These are phyloP conservation scores for Malurus leucopterus DNA, from an alignment of 2,797 vertebrate species.

Conservation along the genomic window DNA sequence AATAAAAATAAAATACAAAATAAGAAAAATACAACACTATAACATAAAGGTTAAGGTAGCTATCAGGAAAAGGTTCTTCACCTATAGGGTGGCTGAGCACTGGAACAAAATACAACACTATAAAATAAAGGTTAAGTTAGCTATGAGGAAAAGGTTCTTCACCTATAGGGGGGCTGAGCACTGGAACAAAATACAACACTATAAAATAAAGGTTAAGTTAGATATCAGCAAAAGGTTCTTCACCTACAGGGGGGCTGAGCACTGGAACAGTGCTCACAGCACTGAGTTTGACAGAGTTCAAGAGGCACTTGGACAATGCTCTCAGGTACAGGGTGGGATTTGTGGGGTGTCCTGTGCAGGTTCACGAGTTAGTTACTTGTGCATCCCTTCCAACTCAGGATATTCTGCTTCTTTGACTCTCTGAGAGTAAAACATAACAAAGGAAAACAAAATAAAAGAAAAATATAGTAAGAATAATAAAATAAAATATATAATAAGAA, in stretches of 20 bases:
- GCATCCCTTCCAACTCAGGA: not conserved
- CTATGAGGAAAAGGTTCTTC: too few species aligned
- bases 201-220: not conserved
- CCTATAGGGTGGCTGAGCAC: not conserved
- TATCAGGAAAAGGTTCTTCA: not conserved
- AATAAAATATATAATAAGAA: not conserved
- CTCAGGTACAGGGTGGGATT: not conserved
- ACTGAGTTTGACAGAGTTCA: too few species aligned
- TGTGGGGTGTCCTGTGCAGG: not conserved
- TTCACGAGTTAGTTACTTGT: too few species aligned
- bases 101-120: too few species aligned
- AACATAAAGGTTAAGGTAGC: not conserved
- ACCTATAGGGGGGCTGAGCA: too few species aligned
- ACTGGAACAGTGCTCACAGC: not conserved
- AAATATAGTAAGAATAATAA: too few species aligned
- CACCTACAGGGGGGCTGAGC: not conserved
- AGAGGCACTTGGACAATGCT: accelerated
- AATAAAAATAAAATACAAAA: not conserved
- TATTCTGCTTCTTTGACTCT: not conserved
- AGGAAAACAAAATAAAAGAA: not conserved
- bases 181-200: not conserved
- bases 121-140: too few species aligned
- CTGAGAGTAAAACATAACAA: not conserved
- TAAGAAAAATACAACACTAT: not conserved
- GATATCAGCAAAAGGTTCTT: not conserved